These are phyloP conservation scores for Larimichthys crocea DNA, from an alignment of 2,113 vertebrate species.

Conservation along the genomic window DNA sequence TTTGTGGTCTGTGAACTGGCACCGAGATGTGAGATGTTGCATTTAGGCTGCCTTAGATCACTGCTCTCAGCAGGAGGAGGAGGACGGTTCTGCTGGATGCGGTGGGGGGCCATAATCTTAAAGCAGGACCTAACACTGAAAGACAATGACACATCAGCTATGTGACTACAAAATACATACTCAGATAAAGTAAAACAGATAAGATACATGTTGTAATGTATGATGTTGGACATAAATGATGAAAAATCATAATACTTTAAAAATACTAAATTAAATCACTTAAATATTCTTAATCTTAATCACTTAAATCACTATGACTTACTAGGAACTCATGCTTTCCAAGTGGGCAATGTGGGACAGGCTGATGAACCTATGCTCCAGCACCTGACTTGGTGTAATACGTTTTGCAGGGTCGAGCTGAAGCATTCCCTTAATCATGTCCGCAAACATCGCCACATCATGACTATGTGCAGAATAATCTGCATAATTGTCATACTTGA, in stretches of 20 bases:
- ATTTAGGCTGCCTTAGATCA: too few species aligned
- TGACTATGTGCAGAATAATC: neutral
- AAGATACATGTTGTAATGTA: too few species aligned
- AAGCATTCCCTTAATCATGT: neutral
- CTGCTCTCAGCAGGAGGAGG: too few species aligned
- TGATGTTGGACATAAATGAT: neutral
- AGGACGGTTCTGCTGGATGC: too few species aligned
- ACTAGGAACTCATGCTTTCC: neutral
- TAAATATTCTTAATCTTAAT: too few species aligned
- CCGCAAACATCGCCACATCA: neutral
- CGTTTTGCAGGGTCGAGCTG: neutral
- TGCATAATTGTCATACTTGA: fast-evolving
- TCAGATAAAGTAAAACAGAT: neutral
- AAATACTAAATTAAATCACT: neutral
- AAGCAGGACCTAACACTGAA: too few species aligned
- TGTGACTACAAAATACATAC: neutral
- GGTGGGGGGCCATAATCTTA: too few species aligned
- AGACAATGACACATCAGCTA: too few species aligned
- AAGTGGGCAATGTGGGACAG: neutral
- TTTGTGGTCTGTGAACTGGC: too few species aligned
- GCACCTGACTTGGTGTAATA: neutral
- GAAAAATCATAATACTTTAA: neutral
- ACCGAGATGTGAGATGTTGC: too few species aligned
- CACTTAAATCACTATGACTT: neutral
- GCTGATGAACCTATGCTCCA: slow-evolving; percentile 19